Percentiles rank a stretch among this genome's conserved stretches.
Conservation (phyloP, 1,140 invertebrate species). For the Tetramorium simillimum region DNA sequence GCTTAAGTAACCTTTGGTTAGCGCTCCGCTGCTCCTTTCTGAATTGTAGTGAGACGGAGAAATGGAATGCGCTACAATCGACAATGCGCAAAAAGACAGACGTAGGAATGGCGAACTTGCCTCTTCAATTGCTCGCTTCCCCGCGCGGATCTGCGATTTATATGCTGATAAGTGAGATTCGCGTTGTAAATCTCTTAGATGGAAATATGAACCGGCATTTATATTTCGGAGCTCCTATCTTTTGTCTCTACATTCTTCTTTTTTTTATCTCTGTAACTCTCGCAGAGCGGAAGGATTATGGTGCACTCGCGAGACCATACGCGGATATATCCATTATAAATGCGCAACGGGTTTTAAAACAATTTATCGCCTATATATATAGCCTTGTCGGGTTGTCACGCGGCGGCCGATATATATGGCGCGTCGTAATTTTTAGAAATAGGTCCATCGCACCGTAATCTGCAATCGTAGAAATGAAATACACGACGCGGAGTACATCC, state of each 20-base stretch:
- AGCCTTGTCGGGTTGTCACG: conserved; percentile 54
- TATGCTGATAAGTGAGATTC: background rate
- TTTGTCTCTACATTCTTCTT: background rate
- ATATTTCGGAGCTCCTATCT: conserved; percentile 31
- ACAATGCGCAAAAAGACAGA: conserved; percentile 1
- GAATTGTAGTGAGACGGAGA: background rate
- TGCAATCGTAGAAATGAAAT: conserved; percentile 67
- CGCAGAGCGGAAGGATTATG: conserved; percentile 30
- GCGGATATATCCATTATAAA: conserved; percentile 62
- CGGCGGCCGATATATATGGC: conserved; percentile 62
- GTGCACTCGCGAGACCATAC: conserved; percentile 45
- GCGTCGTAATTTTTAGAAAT: conserved; percentile 67
- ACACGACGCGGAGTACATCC: conserved; percentile 21
- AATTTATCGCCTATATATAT: conserved; percentile 66
- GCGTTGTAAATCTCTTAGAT: conserved; percentile 2
- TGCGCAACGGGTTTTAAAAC: conserved; percentile 59
- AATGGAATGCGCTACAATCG: conserved; percentile 15
- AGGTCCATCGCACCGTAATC: conserved; percentile 53
- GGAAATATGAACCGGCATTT: conserved; percentile 10
- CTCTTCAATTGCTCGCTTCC: background rate
- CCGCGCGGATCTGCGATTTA: background rate
- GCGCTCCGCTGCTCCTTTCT: conserved; percentile 40
- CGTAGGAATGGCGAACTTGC: background rate
- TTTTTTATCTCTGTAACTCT: background rate
- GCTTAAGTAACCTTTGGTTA: conserved; percentile 51